phyloP scores from a whole-genome alignment of 2,888 invertebrate genomes.

The Pharmacophagus antenor region DNA sequence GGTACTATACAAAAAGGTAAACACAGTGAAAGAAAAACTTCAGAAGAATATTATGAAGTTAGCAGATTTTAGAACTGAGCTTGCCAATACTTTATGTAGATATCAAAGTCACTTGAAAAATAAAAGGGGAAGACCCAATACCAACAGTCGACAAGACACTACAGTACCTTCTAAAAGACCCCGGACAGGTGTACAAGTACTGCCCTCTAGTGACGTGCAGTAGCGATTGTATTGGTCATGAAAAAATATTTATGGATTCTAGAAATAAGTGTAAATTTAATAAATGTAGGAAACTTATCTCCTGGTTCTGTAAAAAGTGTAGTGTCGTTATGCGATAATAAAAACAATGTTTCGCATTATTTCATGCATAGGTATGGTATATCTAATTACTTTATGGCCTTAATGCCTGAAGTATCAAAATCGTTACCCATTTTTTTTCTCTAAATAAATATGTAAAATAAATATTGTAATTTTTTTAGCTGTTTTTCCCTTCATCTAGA shows the following conservation, averaged over 20 bases:
- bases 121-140: slow-evolving; percentile 44
- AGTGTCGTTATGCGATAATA: not conserved
- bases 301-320: not conserved
- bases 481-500: slow-evolving; percentile 19
- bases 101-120: slow-evolving; percentile 42
- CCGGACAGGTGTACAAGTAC: slow-evolving; percentile 37
- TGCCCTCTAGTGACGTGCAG: slow-evolving; percentile 38
- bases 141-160: slow-evolving; percentile 39
- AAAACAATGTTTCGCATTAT: not conserved
- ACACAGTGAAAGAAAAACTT: slow-evolving; percentile 41
- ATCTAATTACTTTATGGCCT: not conserved
- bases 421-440: too few relatives aligned
- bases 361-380: slow-evolving; percentile 1
- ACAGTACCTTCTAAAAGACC: slow-evolving; percentile 42
- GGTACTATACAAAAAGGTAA: slow-evolving; percentile 46
- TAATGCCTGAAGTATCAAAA: too few relatives aligned
- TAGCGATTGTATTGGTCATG: slow-evolving; percentile 43
- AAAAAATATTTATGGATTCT: slow-evolving; percentile 42
- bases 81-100: slow-evolving; percentile 42
- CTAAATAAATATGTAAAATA: slow-evolving; percentile 2
- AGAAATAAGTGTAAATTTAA: slow-evolving; percentile 41
- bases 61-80: slow-evolving; percentile 45
- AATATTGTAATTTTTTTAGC: slow-evolving; percentile 10
- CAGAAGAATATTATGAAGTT: slow-evolving; percentile 43
- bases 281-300: slow-evolving; percentile 28